A percentile compares a stretch with the other conserved stretches of the same genome.
Evolutionary conservation across 2,888 invertebrate species (phyloP).

Genomic region (Cylloceria caligata): DNA sequence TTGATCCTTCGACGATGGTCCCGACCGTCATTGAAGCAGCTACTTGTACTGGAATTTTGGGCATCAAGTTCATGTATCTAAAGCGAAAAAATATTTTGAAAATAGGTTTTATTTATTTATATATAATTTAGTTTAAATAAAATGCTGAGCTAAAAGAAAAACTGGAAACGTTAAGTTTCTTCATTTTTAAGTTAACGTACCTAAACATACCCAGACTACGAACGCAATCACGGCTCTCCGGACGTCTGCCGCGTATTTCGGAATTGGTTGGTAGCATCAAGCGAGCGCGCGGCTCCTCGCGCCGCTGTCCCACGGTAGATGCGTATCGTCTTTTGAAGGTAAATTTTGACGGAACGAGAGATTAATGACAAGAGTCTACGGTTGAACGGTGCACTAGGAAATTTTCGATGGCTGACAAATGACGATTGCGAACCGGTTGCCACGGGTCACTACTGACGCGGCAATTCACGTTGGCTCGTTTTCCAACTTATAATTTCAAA

Average conservation of each 20-base stretch:
- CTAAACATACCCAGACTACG: constrained; percentile 66
- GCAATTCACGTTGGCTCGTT: constrained; percentile 32
- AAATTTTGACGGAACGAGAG: constrained; percentile 67
- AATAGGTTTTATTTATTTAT: neutral
- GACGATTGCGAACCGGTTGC: constrained; percentile 54
- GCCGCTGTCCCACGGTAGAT: constrained; percentile 61
- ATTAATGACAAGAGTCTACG: constrained; percentile 67
- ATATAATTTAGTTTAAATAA: too few species aligned
- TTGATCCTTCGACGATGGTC: constrained; percentile 66
- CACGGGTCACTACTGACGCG: constrained; percentile 43
- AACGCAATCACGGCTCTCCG: constrained; percentile 56
- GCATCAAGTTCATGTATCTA: constrained; percentile 76
- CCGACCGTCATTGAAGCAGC: constrained; percentile 71
- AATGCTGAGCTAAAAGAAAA: too few species aligned
- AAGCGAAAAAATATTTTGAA: constrained; percentile 63
- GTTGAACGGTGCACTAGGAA: constrained; percentile 65
- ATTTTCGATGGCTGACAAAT: constrained; percentile 62
- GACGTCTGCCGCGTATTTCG: constrained; percentile 59
- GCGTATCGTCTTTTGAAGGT: constrained; percentile 60
- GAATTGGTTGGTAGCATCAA: constrained; percentile 61
- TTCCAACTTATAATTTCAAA: neutral
- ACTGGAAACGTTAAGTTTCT: too few species aligned
- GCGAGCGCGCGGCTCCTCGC: constrained; percentile 66
- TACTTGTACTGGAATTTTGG: constrained; percentile 79
- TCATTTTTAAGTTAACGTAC: constrained; percentile 43